A percentile compares a stretch with the other conserved stretches of the same genome.
Evolutionary conservation across 2,888 invertebrate species (phyloP).

Genomic region (Ophioninae sp.): DNA sequence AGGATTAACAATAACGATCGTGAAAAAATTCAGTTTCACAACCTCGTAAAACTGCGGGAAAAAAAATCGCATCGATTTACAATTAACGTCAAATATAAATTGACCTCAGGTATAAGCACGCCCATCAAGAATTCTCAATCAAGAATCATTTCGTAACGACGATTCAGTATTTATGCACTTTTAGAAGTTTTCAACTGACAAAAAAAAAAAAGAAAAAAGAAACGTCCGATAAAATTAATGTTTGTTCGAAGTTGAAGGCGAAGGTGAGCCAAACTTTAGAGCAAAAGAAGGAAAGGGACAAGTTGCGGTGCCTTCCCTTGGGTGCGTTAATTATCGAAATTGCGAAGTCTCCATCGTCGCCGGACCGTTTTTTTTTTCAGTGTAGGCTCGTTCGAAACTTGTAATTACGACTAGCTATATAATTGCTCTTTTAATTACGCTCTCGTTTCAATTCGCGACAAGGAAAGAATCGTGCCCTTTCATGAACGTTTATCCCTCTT

Average conservation of each 20-base stretch:
- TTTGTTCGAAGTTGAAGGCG: not conserved
- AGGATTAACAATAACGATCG: no score
- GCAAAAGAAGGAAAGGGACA: not conserved
- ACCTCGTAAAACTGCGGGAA: no score
- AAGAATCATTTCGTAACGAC: no score
- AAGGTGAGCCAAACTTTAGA: not conserved
- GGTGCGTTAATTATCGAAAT: slow-evolving; percentile 31
- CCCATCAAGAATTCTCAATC: no score
- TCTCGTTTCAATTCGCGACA: slow-evolving; percentile 56
- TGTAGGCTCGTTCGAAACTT: slow-evolving; percentile 32
- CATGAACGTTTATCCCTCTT: slow-evolving; percentile 9
- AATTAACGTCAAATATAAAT: no score
- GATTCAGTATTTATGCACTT: no score
- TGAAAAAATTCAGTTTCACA: no score
- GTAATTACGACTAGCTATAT: slow-evolving; percentile 49
- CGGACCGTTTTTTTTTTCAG: slow-evolving; percentile 28
- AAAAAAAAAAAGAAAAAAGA: not conserved
- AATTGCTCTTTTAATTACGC: slow-evolving; percentile 61
- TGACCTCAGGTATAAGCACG: no score
- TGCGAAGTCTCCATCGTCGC: slow-evolving; percentile 25
- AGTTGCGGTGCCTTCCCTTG: slow-evolving; percentile 2
- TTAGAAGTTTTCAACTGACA: no score
- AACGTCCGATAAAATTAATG: not conserved
- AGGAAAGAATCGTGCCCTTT: slow-evolving; percentile 47
- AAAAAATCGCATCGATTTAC: no score